Conservation (phyloP, 1,140 invertebrate species). For the Orchesella cincta region DNA sequence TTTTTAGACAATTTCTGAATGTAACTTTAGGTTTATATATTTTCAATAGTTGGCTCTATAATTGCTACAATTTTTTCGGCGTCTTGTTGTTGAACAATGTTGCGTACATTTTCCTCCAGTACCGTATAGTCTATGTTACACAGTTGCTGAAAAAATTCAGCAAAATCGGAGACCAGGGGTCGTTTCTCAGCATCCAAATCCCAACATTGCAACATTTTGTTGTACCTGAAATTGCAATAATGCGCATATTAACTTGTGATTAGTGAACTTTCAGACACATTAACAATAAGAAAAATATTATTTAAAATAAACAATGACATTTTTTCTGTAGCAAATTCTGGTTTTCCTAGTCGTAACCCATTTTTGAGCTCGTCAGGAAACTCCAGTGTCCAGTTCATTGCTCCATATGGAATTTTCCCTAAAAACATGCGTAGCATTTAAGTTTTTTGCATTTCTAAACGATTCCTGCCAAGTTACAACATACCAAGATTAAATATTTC, state of each 20-base stretch:
- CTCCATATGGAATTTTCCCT: not conserved
- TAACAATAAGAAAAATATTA: too few species aligned
- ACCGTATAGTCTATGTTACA: too few species aligned
- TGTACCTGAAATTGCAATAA: not conserved
- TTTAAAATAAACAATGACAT: slow-evolving; percentile 7
- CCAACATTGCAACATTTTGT: not conserved
- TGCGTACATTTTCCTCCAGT: too few species aligned
- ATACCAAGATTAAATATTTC: not conserved
- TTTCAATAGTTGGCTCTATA: too few species aligned
- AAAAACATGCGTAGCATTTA: not conserved
- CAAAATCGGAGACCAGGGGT: not conserved
- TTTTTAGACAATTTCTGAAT: too few species aligned
- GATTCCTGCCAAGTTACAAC: too few species aligned
- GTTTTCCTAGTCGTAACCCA: slow-evolving; percentile 2
- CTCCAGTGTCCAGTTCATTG: not conserved
- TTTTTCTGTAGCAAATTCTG: not conserved
- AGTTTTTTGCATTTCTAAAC: too few species aligned
- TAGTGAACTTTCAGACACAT: not conserved
- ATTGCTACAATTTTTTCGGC: too few species aligned
- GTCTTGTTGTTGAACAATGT: too few species aligned
- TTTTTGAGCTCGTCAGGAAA: not conserved
- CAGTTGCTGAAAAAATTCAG: not conserved
- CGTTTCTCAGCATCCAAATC: not conserved
- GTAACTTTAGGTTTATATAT: too few species aligned
- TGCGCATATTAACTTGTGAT: not conserved